These are phyloP conservation scores for Lepidonotus clava DNA, from an alignment of 2,888 invertebrate species.

Conservation along the genomic window DNA sequence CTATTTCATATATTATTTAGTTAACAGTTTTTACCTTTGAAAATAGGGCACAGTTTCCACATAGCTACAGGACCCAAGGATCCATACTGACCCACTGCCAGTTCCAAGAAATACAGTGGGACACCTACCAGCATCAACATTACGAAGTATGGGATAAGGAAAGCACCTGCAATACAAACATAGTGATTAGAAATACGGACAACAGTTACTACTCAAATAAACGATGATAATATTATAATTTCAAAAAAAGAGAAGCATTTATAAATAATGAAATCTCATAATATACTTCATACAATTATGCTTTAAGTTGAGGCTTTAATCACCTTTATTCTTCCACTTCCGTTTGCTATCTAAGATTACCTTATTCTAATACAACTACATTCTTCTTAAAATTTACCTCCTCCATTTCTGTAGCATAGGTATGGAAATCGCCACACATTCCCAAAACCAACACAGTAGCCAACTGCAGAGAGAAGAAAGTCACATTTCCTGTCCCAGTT, in stretches of 20 bases:
- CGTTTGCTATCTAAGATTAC: no score
- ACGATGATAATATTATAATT: no score
- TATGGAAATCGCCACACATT: background rate
- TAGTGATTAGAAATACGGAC: no score
- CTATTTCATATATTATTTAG: no score
- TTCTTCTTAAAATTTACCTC: no score
- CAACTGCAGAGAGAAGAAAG: background rate
- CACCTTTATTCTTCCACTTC: no score
- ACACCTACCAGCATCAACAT: slow-evolving; percentile 18
- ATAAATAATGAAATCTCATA: no score
- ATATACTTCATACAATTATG: no score
- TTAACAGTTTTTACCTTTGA: background rate
- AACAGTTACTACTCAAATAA: no score
- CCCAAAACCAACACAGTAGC: background rate
- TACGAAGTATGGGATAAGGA: slow-evolving; percentile 35
- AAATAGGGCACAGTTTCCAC: slow-evolving; percentile 36
- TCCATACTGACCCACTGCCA: slow-evolving; percentile 19
- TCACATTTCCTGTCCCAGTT: background rate
- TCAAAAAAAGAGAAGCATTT: no score
- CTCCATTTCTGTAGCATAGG: slow-evolving; percentile 5
- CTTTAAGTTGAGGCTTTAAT: no score
- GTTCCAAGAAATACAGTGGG: slow-evolving; percentile 25
- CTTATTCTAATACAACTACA: no score
- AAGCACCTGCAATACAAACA: slow-evolving; percentile 21
- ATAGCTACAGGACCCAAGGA: background rate